These are phyloP conservation scores for Stomatorhinus ivindoensis DNA, from an alignment of 2,113 vertebrate species.

Conservation along the genomic window DNA sequence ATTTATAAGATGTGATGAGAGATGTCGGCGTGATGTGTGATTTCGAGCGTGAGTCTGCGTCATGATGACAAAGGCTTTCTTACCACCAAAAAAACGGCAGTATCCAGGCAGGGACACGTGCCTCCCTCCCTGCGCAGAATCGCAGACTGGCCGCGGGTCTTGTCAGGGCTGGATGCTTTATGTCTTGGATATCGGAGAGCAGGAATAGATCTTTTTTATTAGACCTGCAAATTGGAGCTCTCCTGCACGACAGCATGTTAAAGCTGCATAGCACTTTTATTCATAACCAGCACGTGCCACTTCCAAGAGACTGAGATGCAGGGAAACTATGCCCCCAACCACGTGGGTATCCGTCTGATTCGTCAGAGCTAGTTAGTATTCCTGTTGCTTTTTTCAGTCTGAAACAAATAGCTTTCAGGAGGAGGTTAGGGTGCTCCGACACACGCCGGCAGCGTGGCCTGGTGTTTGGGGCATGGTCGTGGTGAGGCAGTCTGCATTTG, in stretches of 20 bases:
- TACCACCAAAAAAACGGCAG: background rate
- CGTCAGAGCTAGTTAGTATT: background rate
- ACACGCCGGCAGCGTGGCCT: background rate
- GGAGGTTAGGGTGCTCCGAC: background rate
- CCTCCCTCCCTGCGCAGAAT: background rate
- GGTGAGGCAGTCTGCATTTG: background rate
- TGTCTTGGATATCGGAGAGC: background rate
- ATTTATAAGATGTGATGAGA: background rate
- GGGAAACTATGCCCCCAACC: background rate
- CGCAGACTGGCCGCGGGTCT: background rate
- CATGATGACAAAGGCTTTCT: background rate
- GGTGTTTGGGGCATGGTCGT: background rate
- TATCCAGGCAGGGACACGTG: background rate
- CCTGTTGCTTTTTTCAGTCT: background rate
- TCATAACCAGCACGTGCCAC: background rate
- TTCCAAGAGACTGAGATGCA: background rate
- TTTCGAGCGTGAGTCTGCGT: background rate
- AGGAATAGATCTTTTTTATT: background rate
- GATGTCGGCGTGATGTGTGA: background rate
- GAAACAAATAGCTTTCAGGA: background rate
- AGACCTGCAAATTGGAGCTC: background rate
- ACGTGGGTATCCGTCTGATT: background rate
- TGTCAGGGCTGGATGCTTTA: background rate
- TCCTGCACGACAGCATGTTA: background rate
- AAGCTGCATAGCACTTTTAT: background rate